Conservation (phyloP, 2,113 vertebrate genomes). For the Dascyllus trimaculatus region DNA sequence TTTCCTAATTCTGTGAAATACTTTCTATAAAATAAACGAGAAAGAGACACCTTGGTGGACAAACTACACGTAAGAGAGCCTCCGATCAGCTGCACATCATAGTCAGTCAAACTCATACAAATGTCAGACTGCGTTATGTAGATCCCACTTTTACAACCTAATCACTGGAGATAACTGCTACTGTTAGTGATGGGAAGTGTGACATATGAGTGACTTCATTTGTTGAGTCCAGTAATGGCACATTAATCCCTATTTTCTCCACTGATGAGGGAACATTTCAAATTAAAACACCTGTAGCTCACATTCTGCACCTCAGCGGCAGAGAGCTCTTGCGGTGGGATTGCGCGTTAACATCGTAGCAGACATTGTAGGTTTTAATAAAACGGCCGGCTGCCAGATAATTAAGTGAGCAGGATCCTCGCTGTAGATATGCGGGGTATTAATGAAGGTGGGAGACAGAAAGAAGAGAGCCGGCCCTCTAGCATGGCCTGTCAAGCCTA, state of each 20-base stretch:
- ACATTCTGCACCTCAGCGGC: not conserved
- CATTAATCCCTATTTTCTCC: not conserved
- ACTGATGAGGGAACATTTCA: not conserved
- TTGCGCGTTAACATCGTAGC: slow-evolving; percentile 10
- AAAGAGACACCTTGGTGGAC: too few species aligned
- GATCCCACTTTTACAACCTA: too few species aligned
- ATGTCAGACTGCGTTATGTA: too few species aligned
- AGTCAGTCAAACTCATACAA: too few species aligned
- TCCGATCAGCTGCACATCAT: too few species aligned
- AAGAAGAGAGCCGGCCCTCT: not conserved
- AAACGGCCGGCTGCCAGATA: slow-evolving; percentile 20
- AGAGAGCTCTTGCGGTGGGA: not conserved
- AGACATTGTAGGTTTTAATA: slow-evolving; percentile 38
- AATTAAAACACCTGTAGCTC: not conserved
- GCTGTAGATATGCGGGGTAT: slow-evolving; percentile 1
- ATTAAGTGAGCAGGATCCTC: slow-evolving; percentile 44
- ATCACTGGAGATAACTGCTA: too few species aligned
- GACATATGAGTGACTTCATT: too few species aligned
- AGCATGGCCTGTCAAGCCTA: slow-evolving; percentile 30
- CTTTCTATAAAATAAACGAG: too few species aligned
- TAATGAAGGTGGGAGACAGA: slow-evolving; percentile 15
- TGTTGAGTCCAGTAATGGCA: too few species aligned
- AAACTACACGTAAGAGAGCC: too few species aligned
- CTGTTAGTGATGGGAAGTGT: too few species aligned
- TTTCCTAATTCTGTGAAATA: too few species aligned